Evolutionary conservation across 1,140 invertebrate species (phyloP), one percentile per base, ranked within the genome.

Genomic region (Brachionus rubens): DNA sequence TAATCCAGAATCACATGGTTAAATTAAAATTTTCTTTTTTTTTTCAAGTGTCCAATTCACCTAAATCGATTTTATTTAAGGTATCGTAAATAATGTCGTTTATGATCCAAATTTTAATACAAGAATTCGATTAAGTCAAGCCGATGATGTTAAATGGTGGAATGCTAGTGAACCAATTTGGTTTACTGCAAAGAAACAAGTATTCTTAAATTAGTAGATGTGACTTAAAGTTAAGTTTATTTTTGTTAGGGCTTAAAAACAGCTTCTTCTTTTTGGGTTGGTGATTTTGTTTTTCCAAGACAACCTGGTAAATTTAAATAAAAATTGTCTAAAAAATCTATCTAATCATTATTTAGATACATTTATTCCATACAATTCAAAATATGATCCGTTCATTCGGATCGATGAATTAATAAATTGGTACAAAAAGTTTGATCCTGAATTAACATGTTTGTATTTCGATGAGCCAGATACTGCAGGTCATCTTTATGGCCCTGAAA

Each of bases 21-120:
- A 9, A 9, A 36, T 65, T 2, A 41, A 26, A 41, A 28, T 65
- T 65, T 43, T 65, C 0, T 14, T 81, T 82, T 16, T 28, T n/a
- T n/a, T n/a, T n/a, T n/a, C n/a, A n/a, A n/a, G n/a, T n/a, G n/a
- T n/a, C n/a, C n/a, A n/a, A n/a, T n/a, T n/a, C n/a, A n/a, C n/a
- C n/a, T n/a, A n/a, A n/a, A n/a, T n/a, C n/a, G n/a, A n/a, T n/a
- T n/a, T n/a, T n/a, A n/a, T n/a, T n/a, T 33, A 0, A 72, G 47
- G 46, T 16, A 21, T 72, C 36, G 7, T 48, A 19, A 40, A 28
- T 28, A 56, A 56, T 56, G 19, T 56, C 4, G 16, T 56, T 21
- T 56, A 56, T 33, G 52, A 56, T 33, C 52, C 52, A 9, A 56
- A 19, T 6, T 56, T 12, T 3, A 56, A 56, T 9, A 21, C 6